A percentile compares a stretch with the other conserved stretches of the same genome.
phyloP scores from a whole-genome alignment of 2,113 vertebrate species.

The Heteronetta atricapilla region DNA sequence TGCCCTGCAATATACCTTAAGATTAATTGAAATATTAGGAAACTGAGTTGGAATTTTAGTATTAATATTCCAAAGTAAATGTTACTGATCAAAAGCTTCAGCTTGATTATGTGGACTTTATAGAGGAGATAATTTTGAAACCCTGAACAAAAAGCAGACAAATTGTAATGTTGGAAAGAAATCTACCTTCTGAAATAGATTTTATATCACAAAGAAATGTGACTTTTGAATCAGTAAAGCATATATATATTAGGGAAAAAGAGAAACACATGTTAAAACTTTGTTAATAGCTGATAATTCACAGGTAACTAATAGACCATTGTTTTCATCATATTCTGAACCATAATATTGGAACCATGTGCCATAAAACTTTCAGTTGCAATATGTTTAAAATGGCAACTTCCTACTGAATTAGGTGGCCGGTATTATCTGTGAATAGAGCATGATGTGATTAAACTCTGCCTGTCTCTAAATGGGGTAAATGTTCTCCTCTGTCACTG shows the following conservation, averaged over 20 bases:
- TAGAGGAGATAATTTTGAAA: neutral
- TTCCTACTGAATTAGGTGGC: neutral
- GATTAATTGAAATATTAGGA: neutral
- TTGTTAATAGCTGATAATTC: neutral
- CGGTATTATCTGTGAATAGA: neutral
- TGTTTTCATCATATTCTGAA: neutral
- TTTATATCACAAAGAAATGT: neutral
- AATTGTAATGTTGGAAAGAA: rapidly evolving
- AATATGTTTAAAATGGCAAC: neutral
- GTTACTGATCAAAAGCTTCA: conserved; percentile 6
- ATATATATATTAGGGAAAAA: neutral
- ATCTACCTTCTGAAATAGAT: neutral
- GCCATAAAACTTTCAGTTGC: neutral
- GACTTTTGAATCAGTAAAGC: neutral
- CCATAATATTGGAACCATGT: neutral
- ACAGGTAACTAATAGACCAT: neutral
- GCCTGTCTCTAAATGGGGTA: neutral
- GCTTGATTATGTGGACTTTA: neutral
- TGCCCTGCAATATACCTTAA: neutral
- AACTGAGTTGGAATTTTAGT: neutral
- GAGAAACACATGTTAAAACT: neutral
- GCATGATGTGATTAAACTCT: neutral
- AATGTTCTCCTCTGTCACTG: neutral
- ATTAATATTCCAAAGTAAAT: conserved; percentile 13
- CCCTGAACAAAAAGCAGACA: neutral